Percentiles rank a stretch among this genome's conserved stretches.
phyloP scores from a whole-genome alignment of 2,888 invertebrate species.

The Amphipoea oculea region DNA sequence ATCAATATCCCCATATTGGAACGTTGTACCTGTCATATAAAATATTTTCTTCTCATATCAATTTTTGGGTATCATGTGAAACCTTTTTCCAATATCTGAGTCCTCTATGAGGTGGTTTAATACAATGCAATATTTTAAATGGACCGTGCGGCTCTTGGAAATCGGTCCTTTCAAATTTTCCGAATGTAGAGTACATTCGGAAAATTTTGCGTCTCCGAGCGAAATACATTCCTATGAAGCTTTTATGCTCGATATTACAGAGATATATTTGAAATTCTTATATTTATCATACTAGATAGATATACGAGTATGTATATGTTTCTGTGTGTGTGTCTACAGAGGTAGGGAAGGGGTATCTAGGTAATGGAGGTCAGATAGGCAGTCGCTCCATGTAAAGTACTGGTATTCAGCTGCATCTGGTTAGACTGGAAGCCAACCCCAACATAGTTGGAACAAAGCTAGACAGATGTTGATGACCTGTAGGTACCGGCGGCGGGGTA shows the following conservation, averaged over 20 bases:
- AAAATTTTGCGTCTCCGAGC: constrained; percentile 23
- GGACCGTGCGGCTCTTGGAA: constrained; percentile 20
- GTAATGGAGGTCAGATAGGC: neutral
- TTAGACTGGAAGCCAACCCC: neutral
- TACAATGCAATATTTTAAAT: constrained; percentile 54
- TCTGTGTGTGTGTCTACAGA: neutral
- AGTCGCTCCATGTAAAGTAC: too few species aligned
- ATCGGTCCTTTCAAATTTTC: constrained; percentile 41
- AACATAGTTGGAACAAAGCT: neutral
- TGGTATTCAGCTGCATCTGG: neutral
- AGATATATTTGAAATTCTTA: constrained; percentile 26
- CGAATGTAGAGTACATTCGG: constrained; percentile 17
- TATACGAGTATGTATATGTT: neutral
- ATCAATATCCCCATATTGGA: constrained; percentile 50
- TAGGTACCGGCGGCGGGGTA: neutral
- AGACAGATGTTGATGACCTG: neutral
- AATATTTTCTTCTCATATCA: constrained; percentile 43
- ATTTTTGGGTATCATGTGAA: constrained; percentile 41
- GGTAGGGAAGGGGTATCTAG: neutral
- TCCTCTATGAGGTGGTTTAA: constrained; percentile 30
- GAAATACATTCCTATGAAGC: constrained; percentile 30
- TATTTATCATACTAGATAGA: neutral
- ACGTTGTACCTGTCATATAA: constrained; percentile 39
- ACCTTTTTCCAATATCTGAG: constrained; percentile 41
- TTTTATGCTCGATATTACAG: constrained; percentile 16